Base-by-base conservation (phyloP, 2,888 invertebrate genomes). In the Elysia crispata region DNA sequence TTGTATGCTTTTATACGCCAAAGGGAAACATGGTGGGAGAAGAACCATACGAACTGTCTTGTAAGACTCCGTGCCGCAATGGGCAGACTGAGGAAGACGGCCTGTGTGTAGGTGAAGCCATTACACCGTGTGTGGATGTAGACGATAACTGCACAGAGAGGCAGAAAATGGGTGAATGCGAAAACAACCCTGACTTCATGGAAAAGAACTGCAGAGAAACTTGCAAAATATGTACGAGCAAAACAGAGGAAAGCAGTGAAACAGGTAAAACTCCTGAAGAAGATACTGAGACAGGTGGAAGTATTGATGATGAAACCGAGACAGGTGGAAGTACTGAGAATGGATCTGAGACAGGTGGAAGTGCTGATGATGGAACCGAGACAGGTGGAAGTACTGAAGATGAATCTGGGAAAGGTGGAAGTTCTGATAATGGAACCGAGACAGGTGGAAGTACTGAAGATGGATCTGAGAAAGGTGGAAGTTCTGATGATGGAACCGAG, bases 1-100 rank as follows among this genome's bases (percentile, higher is more conserved):
- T 83, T 1, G 83, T 83, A 0, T 83, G 83, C 25, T 77, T 78
- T 57, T 83, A 82, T 72, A 80, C 80, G 18, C 81, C 83, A 31
- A 83, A 79, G 69, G 83, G 83, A 20, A 83, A 83, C 80, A 76
- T 70, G 83, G 76, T 69, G 28, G 79, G 80, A 0, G 66, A 81
- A 49, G 79, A 69, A 31, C 81, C 83, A 1, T 82, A 78, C 72
- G 33, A 73, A 69, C 76, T 69, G n/a, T 60, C 76, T 0, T 41
- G 76, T 6, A 23, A 73, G 1, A 76, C 67, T 1, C 28, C 30
- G 33, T 83, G 83, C 31, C n/a, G 62, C 1, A 66, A 76, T 41
- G 82, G 77, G 3, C 78, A 77, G 25, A 80, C 80, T 0, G 82
- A 76, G 67, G 81, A 80, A 1, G 41, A 72, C 18, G 77, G 77